Percentiles rank a stretch among this genome's conserved stretches.
Evolutionary conservation across 2,113 vertebrate genomes (phyloP).

Genomic region (Lichenostomus cassidix): DNA sequence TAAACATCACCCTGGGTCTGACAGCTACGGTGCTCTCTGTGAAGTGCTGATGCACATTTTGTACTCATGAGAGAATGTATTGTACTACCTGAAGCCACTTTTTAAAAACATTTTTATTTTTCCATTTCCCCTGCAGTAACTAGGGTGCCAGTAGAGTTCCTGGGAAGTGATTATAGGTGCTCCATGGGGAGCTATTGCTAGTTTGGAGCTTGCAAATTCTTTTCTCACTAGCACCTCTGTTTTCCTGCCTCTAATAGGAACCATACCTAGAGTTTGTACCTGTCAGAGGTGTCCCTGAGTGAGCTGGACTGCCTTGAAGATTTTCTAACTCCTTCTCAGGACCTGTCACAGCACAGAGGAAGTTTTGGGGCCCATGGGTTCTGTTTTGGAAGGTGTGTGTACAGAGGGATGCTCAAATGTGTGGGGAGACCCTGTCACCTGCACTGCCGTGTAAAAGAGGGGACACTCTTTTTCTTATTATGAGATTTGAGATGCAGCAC

Average conservation of each 20-base stretch:
- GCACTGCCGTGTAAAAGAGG: neutral
- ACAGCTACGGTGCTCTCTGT: neutral
- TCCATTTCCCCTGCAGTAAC: neutral
- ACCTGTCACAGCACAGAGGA: neutral
- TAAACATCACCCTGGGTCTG: conserved; percentile 17
- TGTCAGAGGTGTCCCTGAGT: neutral
- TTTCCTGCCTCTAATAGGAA: neutral
- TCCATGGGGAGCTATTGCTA: neutral
- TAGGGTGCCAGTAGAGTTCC: neutral
- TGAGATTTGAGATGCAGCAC: neutral
- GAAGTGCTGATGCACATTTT: conserved; percentile 13
- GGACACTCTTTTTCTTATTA: neutral
- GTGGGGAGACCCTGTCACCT: neutral
- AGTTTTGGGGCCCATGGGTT: neutral
- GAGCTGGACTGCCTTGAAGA: neutral
- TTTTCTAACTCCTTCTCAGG: neutral
- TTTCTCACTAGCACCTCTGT: neutral
- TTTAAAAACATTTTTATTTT: neutral
- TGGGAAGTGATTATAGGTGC: neutral
- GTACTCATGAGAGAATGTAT: neutral
- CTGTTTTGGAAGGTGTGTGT: neutral
- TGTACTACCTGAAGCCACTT: neutral
- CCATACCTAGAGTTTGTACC: accelerated
- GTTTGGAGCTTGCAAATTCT: neutral
- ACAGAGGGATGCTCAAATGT: neutral